Evolutionary conservation across 1,140 invertebrate species (phyloP), one percentile per base, ranked within the genome.

Genomic region (Eufriesea mexicana): DNA sequence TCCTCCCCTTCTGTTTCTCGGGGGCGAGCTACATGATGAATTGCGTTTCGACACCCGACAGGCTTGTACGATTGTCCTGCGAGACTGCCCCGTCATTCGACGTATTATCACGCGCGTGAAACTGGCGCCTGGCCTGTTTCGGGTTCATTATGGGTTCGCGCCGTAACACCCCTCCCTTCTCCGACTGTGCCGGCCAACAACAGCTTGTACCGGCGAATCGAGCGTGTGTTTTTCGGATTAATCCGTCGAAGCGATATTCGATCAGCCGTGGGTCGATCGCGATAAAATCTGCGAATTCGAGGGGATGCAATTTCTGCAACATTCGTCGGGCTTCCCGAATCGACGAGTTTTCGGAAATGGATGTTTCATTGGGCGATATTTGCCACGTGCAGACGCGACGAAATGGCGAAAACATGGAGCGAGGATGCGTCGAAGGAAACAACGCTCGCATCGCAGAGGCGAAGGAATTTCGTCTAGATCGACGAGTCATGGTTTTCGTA

Each of bases 21-120:
- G 49, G 23, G 59, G 66, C 67, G 66, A 54, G 59, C 59, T 62
- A 20, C 84, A 87, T 92, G 91, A 93, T 92, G 92, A 92, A 93
- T 93, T 90, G 89, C 92, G 90, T 90, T 92, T 92, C 92, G 91
- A 92, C 91, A 90, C 89, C 89, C 89, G 72, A 85, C 66, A 70
- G 78, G 62, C 68, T 71, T 66, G 80, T 85, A 86, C 88, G 70
- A 89, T 89, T 89, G 88, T 90, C 89, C 84, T 73, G 6, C 73
- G 74, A 83, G 81, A 86, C 85, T 89, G 88, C 90, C 82, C 71
- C 87, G 89, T 92, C 91, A 92, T 90, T 89, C 87, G 54, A 83
- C 59, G 87, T 85, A 87, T 90, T 90, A 89, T 90, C 81, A 18
- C 71, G 61, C 80, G 73, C 76, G 76, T 35, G 70, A 80, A 87